Percentiles rank a stretch among this genome's conserved stretches.
Conservation (phyloP, 2,797 vertebrate species). For the Sitta carolinensis region DNA sequence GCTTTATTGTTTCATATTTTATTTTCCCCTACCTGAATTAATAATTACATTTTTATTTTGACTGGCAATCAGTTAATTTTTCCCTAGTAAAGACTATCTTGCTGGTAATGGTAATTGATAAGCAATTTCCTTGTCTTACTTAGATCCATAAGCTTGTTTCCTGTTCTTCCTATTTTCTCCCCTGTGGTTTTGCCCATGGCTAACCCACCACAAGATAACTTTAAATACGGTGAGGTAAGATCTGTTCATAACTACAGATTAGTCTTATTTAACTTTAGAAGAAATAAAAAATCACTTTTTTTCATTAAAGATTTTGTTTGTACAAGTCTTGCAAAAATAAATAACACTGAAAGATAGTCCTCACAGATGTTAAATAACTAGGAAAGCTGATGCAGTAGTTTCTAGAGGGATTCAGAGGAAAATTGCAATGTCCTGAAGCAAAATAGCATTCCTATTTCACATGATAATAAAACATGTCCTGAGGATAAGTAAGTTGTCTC, state of each 20-base stretch:
- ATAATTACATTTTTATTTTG: not conserved
- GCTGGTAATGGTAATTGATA: not conserved
- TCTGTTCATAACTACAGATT: not conserved
- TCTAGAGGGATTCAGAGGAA: conserved; percentile 61
- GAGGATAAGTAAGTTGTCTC: conserved; percentile 55
- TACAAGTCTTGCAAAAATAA: conserved; percentile 39
- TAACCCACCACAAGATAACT: not conserved
- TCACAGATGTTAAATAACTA: conserved; percentile 50
- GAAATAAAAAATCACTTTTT: not conserved
- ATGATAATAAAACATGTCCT: conserved; percentile 65
- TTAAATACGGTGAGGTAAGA: not conserved
- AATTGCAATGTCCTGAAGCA: conserved; percentile 71
- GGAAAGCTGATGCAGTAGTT: conserved; percentile 50
- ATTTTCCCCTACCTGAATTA: not conserved
- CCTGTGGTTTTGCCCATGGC: not conserved
- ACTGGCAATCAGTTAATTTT: not conserved
- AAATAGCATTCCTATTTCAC: conserved; percentile 65
- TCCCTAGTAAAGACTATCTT: not conserved
- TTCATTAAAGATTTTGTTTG: not conserved
- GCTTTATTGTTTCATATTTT: not conserved
- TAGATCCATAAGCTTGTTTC: not conserved
- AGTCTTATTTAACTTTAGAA: not conserved
- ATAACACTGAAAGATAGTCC: conserved; percentile 29
- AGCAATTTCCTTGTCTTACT: not conserved
- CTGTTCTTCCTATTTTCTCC: not conserved